phyloP scores from a whole-genome alignment of 2,797 vertebrate species.

The Ctenochaetus hawaiiensis region DNA sequence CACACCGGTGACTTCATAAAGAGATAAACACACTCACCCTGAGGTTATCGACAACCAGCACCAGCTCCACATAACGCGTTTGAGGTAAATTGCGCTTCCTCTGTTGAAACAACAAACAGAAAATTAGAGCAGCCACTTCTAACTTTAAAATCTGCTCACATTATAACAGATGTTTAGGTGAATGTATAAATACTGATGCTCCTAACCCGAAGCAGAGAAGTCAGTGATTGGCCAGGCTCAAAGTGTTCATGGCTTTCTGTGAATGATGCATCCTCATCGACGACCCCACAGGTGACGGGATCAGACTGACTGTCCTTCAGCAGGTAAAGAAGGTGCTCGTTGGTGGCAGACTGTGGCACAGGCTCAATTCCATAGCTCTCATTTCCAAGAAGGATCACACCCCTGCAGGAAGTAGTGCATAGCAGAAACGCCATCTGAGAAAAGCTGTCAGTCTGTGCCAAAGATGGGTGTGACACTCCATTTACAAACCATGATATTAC shows the following conservation, averaged over 20 bases:
- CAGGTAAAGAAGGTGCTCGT: constrained; percentile 87
- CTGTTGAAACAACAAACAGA: constrained; percentile 73
- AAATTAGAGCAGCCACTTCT: not conserved
- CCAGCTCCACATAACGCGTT: constrained; percentile 90
- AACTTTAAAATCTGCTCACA: not conserved
- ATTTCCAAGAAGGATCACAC: constrained; percentile 87
- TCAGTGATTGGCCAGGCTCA: constrained; percentile 63
- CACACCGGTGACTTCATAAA: not conserved
- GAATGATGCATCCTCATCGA: constrained; percentile 54
- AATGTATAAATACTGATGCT: not conserved
- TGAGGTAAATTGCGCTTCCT: constrained; percentile 86
- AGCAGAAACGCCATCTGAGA: not conserved
- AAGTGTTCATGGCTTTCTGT: constrained; percentile 45
- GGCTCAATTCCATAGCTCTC: constrained; percentile 88
- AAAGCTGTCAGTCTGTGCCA: not conserved
- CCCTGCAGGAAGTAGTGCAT: constrained; percentile 76
- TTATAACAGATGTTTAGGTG: not conserved
- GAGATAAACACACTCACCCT: constrained; percentile 81
- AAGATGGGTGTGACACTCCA: not conserved
- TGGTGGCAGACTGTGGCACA: constrained; percentile 72
- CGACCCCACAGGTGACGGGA: constrained; percentile 84
- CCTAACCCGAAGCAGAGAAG: constrained; percentile 73
- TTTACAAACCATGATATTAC: no score
- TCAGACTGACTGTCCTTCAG: constrained; percentile 73
- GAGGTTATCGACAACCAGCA: constrained; percentile 89